Percentiles rank a stretch among this genome's conserved stretches.
phyloP scores from a whole-genome alignment of 1,140 invertebrate genomes.

The Zaprionus kolodkinae region DNA sequence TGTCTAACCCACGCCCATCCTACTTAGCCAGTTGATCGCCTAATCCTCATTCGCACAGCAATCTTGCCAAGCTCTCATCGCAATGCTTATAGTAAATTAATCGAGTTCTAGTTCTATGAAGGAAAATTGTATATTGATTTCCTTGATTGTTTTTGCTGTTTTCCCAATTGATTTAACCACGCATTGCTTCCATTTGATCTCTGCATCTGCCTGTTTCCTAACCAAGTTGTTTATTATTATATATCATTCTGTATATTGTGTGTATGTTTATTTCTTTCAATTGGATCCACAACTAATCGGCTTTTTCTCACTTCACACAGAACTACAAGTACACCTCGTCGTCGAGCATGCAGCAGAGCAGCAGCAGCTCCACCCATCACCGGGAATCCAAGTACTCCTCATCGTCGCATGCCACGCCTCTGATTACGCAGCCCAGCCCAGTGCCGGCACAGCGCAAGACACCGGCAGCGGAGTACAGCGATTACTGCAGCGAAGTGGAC shows the following conservation, averaged over 20 bases:
- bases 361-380: slow-evolving; percentile 58
- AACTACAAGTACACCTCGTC: slow-evolving; percentile 69
- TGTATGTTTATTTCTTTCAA: not conserved
- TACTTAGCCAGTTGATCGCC: not conserved
- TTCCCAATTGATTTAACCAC: not conserved
- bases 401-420: slow-evolving; percentile 77
- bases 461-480: slow-evolving; percentile 89
- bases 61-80: slow-evolving; percentile 7
- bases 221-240: not conserved
- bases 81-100: slow-evolving; percentile 15
- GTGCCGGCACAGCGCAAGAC: slow-evolving; percentile 87
- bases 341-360: slow-evolving; percentile 74
- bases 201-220: slow-evolving; percentile 51
- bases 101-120: not conserved
- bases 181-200: not conserved
- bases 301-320: slow-evolving; percentile 31
- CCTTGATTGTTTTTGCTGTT: not conserved
- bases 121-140: not conserved
- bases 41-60: slow-evolving; percentile 21
- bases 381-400: slow-evolving; percentile 84
- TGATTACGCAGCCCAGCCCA: slow-evolving; percentile 84
- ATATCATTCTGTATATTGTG: slow-evolving; percentile 11
- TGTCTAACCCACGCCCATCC: not conserved
- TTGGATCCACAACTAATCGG: not conserved
- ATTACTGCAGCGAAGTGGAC: slow-evolving; percentile 91